phyloP scores from a whole-genome alignment of 2,113 vertebrate species.

The Brienomyrus longianalis region DNA sequence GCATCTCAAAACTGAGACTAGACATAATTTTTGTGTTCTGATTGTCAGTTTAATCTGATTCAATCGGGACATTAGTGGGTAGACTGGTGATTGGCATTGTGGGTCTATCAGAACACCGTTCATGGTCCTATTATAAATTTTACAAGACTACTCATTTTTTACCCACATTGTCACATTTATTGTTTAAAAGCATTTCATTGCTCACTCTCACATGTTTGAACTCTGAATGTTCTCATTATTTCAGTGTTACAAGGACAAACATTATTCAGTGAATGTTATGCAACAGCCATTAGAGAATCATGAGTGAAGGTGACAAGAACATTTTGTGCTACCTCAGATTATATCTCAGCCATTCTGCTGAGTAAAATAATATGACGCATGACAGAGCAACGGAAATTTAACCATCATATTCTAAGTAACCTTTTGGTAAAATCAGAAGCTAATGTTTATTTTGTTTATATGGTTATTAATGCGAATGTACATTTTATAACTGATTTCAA shows the following conservation, averaged over 20 bases:
- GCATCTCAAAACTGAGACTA: not conserved
- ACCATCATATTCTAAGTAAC: not conserved
- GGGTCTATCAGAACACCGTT: not conserved
- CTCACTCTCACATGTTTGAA: not conserved
- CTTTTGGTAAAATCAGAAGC: not conserved
- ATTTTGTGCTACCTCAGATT: slow-evolving; percentile 18
- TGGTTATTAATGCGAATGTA: not conserved
- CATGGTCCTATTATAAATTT: not conserved
- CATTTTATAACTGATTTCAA: not conserved
- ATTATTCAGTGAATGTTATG: not conserved
- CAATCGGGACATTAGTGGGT: not conserved
- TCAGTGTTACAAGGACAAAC: not conserved
- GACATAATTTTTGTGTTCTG: not conserved
- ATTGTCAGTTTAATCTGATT: not conserved
- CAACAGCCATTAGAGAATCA: not conserved
- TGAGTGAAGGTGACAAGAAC: not conserved
- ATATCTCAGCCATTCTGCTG: slow-evolving; percentile 20
- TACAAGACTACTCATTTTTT: not conserved
- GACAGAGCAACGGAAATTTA: not conserved
- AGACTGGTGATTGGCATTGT: not conserved
- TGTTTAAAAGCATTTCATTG: not conserved
- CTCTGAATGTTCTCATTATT: not conserved
- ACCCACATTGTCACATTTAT: not conserved
- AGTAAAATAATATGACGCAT: not conserved
- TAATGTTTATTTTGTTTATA: not conserved